Percentiles rank a stretch among this genome's conserved stretches.
Evolutionary conservation across 64 coral and sea anemone genomes (phyloP).

Genomic region (Dendronephthya gigantea): DNA sequence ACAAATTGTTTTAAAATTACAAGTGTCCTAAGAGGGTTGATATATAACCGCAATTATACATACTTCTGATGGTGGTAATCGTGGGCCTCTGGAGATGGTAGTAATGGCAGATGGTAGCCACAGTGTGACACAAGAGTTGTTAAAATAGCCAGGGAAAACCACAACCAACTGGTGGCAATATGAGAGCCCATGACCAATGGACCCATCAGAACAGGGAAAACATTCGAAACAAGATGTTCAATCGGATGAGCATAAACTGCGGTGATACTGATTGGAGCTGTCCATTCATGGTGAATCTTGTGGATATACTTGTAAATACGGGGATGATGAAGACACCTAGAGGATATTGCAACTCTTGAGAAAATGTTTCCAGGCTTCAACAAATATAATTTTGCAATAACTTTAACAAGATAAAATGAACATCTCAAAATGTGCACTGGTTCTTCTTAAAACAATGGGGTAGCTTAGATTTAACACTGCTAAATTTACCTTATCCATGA

Average conservation of each 20-base stretch:
- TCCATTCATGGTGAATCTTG: conserved; percentile 94
- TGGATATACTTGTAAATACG: conserved; percentile 82
- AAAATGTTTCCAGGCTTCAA: not conserved
- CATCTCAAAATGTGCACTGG: too few species aligned
- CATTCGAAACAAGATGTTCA: conserved; percentile 77
- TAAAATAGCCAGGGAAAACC: conserved; percentile 69
- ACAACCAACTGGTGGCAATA: conserved; percentile 83
- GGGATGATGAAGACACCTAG: conserved; percentile 77
- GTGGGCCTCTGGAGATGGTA: conserved; percentile 94
- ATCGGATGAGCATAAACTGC: conserved; percentile 72
- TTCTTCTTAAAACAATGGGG: too few species aligned
- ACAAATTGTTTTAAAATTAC: too few species aligned
- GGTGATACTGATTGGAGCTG: conserved; percentile 68
- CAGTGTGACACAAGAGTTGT: conserved; percentile 75
- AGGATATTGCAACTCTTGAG: too few species aligned
- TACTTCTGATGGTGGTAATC: conserved; percentile 99
- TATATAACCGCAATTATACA: too few species aligned
- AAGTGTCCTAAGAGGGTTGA: too few species aligned
- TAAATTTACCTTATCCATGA: too few species aligned
- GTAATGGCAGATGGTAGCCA: conserved; percentile 82
- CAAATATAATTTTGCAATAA: not conserved
- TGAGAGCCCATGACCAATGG: conserved; percentile 93
- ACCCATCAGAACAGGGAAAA: conserved; percentile 62
- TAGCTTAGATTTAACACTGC: too few species aligned
- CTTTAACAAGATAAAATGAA: too few species aligned